A percentile compares a stretch with the other conserved stretches of the same genome.
phyloP scores from a whole-genome alignment of 2,113 vertebrate genomes.

The Melanocharis versteri region DNA sequence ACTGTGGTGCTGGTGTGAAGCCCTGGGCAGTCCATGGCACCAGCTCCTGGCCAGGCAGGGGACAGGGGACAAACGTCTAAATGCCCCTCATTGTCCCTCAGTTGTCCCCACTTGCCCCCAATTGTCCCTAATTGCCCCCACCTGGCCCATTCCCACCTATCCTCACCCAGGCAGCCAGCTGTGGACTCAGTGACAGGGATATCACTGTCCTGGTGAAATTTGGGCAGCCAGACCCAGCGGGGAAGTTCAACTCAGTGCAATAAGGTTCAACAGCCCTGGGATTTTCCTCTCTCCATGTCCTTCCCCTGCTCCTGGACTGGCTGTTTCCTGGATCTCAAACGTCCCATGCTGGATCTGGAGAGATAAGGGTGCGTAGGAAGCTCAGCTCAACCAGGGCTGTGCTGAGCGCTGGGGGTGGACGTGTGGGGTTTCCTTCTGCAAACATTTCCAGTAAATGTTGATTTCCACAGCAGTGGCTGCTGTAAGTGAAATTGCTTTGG shows the following conservation, averaged over 20 bases:
- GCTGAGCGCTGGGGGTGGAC: background rate
- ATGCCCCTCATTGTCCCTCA: background rate
- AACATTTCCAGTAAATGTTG: background rate
- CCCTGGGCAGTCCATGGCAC: background rate
- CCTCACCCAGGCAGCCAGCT: background rate
- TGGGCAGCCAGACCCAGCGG: background rate
- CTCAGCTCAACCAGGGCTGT: background rate
- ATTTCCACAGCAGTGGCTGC: background rate
- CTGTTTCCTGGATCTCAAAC: background rate
- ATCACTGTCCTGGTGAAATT: background rate
- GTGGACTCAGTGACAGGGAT: background rate
- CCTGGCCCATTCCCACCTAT: background rate
- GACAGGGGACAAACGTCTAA: background rate
- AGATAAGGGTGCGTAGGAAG: conserved; percentile 26
- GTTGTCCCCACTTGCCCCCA: background rate
- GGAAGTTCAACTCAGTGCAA: background rate
- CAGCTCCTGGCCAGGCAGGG: fast-evolving
- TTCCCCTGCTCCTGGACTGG: background rate
- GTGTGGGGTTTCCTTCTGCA: background rate
- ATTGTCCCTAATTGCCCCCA: background rate
- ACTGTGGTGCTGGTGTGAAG: fast-evolving
- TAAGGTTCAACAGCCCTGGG: background rate
- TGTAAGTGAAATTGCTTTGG: background rate
- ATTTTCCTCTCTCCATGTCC: background rate
- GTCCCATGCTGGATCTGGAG: background rate